These are phyloP conservation scores for Atherinomorus stipes DNA, from an alignment of 2,113 vertebrate genomes.

Conservation along the genomic window DNA sequence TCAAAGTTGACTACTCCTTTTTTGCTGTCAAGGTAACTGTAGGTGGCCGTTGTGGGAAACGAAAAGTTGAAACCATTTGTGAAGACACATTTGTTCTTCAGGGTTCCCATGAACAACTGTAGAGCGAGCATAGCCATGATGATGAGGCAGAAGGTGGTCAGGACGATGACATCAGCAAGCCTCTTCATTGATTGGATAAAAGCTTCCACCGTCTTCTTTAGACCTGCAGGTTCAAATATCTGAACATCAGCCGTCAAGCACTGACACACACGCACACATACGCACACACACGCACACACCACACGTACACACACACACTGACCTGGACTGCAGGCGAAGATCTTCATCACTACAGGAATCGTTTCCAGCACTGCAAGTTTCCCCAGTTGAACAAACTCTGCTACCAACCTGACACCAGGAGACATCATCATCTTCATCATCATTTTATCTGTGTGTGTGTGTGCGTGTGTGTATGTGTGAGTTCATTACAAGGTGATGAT, in stretches of 20 bases:
- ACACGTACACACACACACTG: neutral
- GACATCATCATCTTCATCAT: neutral
- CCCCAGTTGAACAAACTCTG: conserved; percentile 89
- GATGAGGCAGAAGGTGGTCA: neutral
- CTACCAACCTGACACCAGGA: conserved; percentile 82
- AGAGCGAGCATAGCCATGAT: conserved; percentile 9
- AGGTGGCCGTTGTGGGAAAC: too few species aligned
- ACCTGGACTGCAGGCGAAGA: conserved; percentile 92
- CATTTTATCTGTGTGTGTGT: neutral
- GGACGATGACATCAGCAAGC: neutral
- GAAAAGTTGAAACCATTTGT: too few species aligned
- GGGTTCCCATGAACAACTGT: neutral
- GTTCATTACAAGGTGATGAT: conserved; percentile 88
- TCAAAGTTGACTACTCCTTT: too few species aligned
- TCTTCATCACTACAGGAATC: conserved; percentile 90
- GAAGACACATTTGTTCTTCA: neutral
- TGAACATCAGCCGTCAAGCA: too few species aligned
- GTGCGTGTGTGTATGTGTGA: neutral
- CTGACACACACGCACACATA: too few species aligned
- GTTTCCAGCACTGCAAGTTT: conserved; percentile 88
- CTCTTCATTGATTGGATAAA: conserved; percentile 88
- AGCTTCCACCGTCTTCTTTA: conserved; percentile 89
- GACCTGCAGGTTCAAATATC: conserved; percentile 63
- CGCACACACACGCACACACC: neutral
- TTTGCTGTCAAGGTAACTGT: too few species aligned